Percentiles rank a stretch among this genome's conserved stretches.
Evolutionary conservation across 2,113 vertebrate species (phyloP).

Genomic region (Pitta sordida): DNA sequence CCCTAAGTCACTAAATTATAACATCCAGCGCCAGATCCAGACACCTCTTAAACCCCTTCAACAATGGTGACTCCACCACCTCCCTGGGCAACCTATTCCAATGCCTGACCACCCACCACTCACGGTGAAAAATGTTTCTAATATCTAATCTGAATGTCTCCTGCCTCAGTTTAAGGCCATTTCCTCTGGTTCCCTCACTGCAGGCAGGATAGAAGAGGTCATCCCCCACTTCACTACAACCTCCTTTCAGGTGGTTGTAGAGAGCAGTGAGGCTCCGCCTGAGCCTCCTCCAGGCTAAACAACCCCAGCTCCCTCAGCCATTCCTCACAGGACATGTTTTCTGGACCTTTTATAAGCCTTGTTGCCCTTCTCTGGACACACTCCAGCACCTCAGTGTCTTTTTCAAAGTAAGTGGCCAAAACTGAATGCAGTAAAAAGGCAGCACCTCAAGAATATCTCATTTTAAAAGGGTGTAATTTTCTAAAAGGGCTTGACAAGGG

Average conservation of each 20-base stretch:
- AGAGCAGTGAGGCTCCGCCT: too few relatives aligned
- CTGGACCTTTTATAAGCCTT: neutral
- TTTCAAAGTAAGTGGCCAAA: neutral
- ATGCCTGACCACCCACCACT: neutral
- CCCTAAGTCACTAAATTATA: neutral
- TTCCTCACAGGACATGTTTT: neutral
- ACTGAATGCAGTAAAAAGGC: neutral
- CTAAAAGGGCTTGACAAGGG: neutral
- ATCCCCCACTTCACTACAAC: too few relatives aligned
- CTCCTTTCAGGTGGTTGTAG: neutral
- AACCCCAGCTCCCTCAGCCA: neutral
- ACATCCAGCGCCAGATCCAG: neutral
- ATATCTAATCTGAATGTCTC: neutral
- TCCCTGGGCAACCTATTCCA: accelerated
- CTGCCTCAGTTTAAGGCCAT: neutral
- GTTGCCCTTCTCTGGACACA: neutral
- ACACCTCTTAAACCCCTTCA: neutral
- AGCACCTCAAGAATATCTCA: neutral
- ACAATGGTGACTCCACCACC: neutral
- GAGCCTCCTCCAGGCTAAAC: neutral
- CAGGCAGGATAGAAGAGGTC: neutral
- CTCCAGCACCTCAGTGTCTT: neutral
- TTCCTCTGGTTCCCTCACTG: neutral
- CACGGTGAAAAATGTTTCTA: accelerated
- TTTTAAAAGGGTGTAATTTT: neutral